Evolutionary conservation across 2,113 vertebrate genomes (phyloP), one percentile per base, ranked within the genome.

Genomic region (Rhinopomastus cyanomelas): DNA sequence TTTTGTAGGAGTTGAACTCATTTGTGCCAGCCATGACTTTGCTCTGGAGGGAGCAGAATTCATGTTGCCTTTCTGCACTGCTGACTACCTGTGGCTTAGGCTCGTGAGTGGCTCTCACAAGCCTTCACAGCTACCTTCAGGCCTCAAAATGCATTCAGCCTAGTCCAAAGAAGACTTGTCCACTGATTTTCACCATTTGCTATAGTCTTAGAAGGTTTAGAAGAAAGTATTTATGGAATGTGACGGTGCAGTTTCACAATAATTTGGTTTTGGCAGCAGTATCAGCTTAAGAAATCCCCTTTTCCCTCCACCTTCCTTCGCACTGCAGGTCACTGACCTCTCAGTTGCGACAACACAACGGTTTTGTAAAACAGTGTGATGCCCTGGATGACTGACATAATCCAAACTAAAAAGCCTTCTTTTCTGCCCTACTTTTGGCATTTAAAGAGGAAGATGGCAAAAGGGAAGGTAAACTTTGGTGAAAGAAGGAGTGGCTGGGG

Each of bases 351-450:
- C 89, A 92, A 72, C 55, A 79, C 32, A 87, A 85, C 62, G 93
- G 62, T 94, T 94, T 94, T 85, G 81, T 81, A 79, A 81, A 93
- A 44, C 27, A 61, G 49, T 46, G 46, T 90, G 74, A 65, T 88
- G 69, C 25, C 77, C 89, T 72, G 46, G 53, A 75, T 81, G 71
- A 90, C 72, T 82, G 12, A 76, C 74, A 90, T 76, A 75, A 94
- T 53, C 29, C 69, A 87, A 59, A 62, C 65, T 75, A 90, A 88
- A 51, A 10, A 42, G 26, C 12, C 11, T 57, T 17, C 18, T 55
- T 53, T 53, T 36, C 46, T 8, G 0, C 18, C 9, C 12, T 16
- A 2, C 6, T 84, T 81, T 86, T 60, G 18, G 18, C 3, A 94
- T 81, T 88, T 72, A 39, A 15, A 62, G 55, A 55, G 29, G 46